Conservation (phyloP, 2,113 vertebrate species). For the Sinocyclocheilus anshuiensis region DNA sequence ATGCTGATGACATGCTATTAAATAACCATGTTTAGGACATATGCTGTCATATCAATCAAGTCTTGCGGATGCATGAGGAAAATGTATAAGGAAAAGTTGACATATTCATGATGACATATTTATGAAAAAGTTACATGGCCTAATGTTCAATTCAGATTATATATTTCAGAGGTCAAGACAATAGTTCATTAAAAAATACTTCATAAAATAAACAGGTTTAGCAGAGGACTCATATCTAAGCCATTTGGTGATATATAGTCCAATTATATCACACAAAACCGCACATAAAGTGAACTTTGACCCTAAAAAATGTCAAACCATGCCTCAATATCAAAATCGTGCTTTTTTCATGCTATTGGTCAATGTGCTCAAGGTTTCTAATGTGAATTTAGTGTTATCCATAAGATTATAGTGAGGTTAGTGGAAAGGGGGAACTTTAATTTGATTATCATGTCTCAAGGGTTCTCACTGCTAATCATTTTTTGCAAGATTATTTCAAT, state of each 20-base stretch:
- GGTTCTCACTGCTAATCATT: constrained; percentile 63
- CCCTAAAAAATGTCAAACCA: constrained; percentile 1
- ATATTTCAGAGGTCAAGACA: neutral
- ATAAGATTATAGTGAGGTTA: constrained; percentile 58
- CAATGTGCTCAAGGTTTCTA: constrained; percentile 31
- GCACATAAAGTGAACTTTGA: neutral
- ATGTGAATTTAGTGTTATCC: constrained; percentile 62
- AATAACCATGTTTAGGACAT: neutral
- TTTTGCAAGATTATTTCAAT: constrained; percentile 68
- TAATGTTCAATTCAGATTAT: neutral
- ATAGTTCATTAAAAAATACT: neutral
- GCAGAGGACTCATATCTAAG: neutral
- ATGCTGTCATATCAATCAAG: constrained; percentile 24
- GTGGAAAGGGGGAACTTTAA: constrained; percentile 63
- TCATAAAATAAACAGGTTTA: neutral
- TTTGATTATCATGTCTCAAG: constrained; percentile 69
- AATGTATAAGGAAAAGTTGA: neutral
- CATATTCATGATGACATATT: constrained; percentile 13
- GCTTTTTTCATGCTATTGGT: neutral
- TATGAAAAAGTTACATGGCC: neutral
- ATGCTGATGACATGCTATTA: constrained; percentile 28
- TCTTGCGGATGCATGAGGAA: neutral
- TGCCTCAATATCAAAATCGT: neutral
- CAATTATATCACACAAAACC: neutral
- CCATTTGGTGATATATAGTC: neutral